These are phyloP conservation scores for Drosophila pseudotalamancana DNA, from an alignment of 2,888 invertebrate genomes.

Conservation along the genomic window DNA sequence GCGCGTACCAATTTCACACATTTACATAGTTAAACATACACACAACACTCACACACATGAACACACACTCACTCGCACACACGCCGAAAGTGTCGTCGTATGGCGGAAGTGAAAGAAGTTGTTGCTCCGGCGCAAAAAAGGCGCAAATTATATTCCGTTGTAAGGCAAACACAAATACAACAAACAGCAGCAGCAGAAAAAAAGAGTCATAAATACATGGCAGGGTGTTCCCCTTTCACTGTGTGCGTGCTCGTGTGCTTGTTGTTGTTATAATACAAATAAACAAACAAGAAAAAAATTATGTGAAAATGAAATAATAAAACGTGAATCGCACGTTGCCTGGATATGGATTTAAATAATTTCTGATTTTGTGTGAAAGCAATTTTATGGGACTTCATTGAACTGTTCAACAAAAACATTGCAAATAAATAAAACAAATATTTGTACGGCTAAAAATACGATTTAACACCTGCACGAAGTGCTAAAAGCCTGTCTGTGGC, in stretches of 20 bases:
- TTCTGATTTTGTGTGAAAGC: neutral
- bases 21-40: constrained; percentile 75
- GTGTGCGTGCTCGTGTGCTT: constrained; percentile 11
- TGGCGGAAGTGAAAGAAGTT: constrained; percentile 77
- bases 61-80: constrained; percentile 2
- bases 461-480: neutral
- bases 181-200: constrained; percentile 12
- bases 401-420: neutral
- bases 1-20: constrained; percentile 79
- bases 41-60: constrained; percentile 15
- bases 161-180: constrained; percentile 58
- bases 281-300: constrained; percentile 50
- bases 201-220: constrained; percentile 28
- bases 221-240: constrained; percentile 23
- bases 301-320: constrained; percentile 35
- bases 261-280: constrained; percentile 54
- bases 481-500: too few relatives aligned
- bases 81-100: constrained; percentile 67
- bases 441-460: neutral
- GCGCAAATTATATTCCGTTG: constrained; percentile 77
- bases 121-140: constrained; percentile 56
- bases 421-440: neutral
- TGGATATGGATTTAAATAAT: constrained; percentile 16
- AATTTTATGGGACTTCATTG: neutral
- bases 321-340: constrained; percentile 14